Evolutionary conservation across 2,888 invertebrate genomes (phyloP).

Genomic region (Rhorus exstirpatorius): DNA sequence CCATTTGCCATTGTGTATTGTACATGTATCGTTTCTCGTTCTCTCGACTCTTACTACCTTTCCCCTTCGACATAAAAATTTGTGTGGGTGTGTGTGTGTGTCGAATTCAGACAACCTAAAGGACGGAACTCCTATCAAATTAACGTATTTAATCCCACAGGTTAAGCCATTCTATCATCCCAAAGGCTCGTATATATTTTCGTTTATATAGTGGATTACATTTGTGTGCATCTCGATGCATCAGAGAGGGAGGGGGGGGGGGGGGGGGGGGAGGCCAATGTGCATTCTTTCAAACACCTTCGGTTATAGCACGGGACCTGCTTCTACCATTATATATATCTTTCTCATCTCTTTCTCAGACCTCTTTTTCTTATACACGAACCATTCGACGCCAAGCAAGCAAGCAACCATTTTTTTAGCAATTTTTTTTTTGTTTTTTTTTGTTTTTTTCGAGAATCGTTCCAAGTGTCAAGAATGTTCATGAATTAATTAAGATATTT

Average conservation of each 20-base stretch:
- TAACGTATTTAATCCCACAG: constrained; percentile 1
- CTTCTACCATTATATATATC: constrained; percentile 42
- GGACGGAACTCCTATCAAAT: constrained; percentile 16
- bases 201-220: constrained; percentile 38
- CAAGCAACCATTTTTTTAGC: neutral
- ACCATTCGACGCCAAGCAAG: constrained; percentile 14
- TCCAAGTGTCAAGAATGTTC: too few relatives aligned
- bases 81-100: constrained; percentile 7
- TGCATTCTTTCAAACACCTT: constrained; percentile 64
- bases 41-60: constrained; percentile 61
- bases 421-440: too few relatives aligned
- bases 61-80: constrained; percentile 50
- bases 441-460: too few relatives aligned
- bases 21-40: constrained; percentile 65
- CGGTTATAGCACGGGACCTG: constrained; percentile 38
- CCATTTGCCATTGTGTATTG: constrained; percentile 84
- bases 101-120: constrained; percentile 7
- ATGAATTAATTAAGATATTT: neutral
- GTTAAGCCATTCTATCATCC: neutral
- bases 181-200: too few relatives aligned
- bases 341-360: constrained; percentile 39
- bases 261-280: constrained; percentile 1
- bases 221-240: constrained; percentile 46
- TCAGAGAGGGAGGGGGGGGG: constrained; percentile 8
- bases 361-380: constrained; percentile 28